Percentiles rank a stretch among this genome's conserved stretches.
Conservation (phyloP, 1,140 invertebrate genomes). For the Gonioctena quinquepunctata region DNA sequence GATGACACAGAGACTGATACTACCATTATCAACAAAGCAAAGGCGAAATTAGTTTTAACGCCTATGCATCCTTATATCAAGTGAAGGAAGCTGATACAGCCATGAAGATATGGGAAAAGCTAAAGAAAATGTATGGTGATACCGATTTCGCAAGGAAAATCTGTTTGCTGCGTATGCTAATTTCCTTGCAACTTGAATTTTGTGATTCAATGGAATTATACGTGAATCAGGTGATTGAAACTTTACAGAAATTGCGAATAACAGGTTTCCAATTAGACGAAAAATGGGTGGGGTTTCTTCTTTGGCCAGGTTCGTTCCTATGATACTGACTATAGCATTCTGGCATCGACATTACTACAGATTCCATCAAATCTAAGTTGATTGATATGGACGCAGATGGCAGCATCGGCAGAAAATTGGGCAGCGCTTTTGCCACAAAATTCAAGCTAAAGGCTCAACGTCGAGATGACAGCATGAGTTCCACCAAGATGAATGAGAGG, state of each 20-base stretch:
- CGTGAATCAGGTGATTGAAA: constrained; percentile 34
- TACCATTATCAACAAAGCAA: constrained; percentile 20
- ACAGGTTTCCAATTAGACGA: constrained; percentile 27
- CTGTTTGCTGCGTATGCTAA: constrained; percentile 27
- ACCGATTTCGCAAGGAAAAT: constrained; percentile 23
- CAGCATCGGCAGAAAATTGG: too few species aligned
- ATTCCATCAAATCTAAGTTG: constrained; percentile 29
- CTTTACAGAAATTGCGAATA: constrained; percentile 31
- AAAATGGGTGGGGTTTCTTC: constrained; percentile 19
- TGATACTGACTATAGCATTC: constrained; percentile 30
- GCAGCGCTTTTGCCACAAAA: too few species aligned
- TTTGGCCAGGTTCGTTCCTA: constrained; percentile 36
- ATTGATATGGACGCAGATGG: too few species aligned
- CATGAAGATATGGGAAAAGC: constrained; percentile 20
- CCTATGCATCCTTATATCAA: constrained; percentile 29
- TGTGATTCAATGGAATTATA: constrained; percentile 33
- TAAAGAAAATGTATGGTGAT: constrained; percentile 25
- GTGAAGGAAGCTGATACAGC: constrained; percentile 15
- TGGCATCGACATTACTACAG: constrained; percentile 26
- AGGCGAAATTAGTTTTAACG: constrained; percentile 30
- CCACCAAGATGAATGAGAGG: too few species aligned
- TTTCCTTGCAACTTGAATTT: constrained; percentile 28
- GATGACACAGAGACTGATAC: constrained; percentile 28
- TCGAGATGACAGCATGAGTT: too few species aligned
- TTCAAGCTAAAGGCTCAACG: too few species aligned